Base-by-base conservation (phyloP, 1,140 invertebrate genomes). In the Coelopa frigida region DNA sequence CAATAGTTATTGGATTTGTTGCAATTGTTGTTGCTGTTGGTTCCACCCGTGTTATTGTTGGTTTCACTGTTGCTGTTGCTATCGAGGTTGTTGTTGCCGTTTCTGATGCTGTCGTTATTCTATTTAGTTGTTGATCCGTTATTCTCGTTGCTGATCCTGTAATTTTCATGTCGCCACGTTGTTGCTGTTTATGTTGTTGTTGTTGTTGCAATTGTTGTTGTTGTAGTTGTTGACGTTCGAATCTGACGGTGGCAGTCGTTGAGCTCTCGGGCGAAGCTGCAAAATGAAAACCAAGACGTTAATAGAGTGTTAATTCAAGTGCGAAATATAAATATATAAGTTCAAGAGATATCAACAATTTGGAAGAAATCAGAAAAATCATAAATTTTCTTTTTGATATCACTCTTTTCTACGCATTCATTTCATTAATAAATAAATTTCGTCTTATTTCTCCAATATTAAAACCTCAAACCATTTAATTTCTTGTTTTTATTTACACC, bases 1-100 rank as follows among this genome's bases (percentile, higher is more conserved):
- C 8, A 35, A 31, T 32, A 33, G 23, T 39, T 40, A 12, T 44
- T 44, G 35, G 37, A n/a, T 20, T 46, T 37, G 32, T 31, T 31
- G 37, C 24, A 4, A 31, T 24, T 40, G 20, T 12, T 32, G 15
- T 20, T 46, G 24, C 5, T 39, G 23, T 4, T 45, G 32, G 21
- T 23, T 35, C 10, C 2, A 23, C 27, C 33, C 21, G 20, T 44
- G 36, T n/a, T 39, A 14, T 38, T 47, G 36, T 40, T 32, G 27
- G 14, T 36, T 11, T 6, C 7, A 8, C 15, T 36, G 33, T 15
- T 36, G 33, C 17, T 10, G 33, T 36, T 33, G 27, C 18, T 17
- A 44, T 32, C 29, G 29, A 44, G n/a, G 15, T 32, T 20, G 42
- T 15, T 35, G 4, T 35, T 35, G 27, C 12, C 24, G 18, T 33